A percentile compares a stretch with the other conserved stretches of the same genome.
These are phyloP conservation scores for Aurelia coerulea DNA, from an alignment of 30 jellyfish, hydroid and myxozoan genomes.

Conservation along the genomic window DNA sequence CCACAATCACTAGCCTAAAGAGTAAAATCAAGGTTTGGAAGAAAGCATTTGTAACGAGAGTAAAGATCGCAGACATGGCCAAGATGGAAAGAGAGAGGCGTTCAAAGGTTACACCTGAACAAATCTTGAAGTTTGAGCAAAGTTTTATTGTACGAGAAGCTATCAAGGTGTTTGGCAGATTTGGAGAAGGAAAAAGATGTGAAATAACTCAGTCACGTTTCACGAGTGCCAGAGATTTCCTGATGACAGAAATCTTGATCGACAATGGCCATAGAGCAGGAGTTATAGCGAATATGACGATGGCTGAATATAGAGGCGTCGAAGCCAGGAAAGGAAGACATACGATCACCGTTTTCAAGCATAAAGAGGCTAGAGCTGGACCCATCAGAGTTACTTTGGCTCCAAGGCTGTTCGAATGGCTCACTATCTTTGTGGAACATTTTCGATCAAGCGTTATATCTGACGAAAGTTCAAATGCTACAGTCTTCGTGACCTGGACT, in stretches of 20 bases:
- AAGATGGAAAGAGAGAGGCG: constrained; percentile 43
- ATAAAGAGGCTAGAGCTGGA: constrained; percentile 57
- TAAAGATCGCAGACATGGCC: constrained; percentile 41
- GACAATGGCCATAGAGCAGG: constrained; percentile 58
- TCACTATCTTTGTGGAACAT: constrained; percentile 11
- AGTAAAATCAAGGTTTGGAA: constrained; percentile 39
- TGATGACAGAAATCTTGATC: constrained; percentile 27
- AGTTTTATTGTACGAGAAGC: constrained; percentile 18
- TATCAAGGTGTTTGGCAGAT: constrained; percentile 5
- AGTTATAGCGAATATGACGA: constrained; percentile 40
- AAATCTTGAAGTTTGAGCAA: constrained; percentile 12
- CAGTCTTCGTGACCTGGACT: constrained; percentile 40
- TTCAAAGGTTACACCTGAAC: constrained; percentile 16
- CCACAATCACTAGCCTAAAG: constrained; percentile 7
- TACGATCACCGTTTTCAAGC: constrained; percentile 30
- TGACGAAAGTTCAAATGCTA: constrained; percentile 1
- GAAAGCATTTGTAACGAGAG: constrained; percentile 13
- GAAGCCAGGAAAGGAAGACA: constrained; percentile 15
- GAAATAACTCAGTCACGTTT: constrained; percentile 37
- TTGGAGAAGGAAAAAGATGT: neutral
- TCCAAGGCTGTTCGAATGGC: constrained; percentile 38
- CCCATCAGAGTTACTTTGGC: constrained; percentile 29
- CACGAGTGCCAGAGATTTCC: constrained; percentile 32
- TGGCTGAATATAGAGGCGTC: constrained; percentile 9
- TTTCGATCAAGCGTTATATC: constrained; percentile 6